Base-by-base conservation (phyloP, 1,140 invertebrate genomes). In the Bombus haemorrhoidalis region DNA sequence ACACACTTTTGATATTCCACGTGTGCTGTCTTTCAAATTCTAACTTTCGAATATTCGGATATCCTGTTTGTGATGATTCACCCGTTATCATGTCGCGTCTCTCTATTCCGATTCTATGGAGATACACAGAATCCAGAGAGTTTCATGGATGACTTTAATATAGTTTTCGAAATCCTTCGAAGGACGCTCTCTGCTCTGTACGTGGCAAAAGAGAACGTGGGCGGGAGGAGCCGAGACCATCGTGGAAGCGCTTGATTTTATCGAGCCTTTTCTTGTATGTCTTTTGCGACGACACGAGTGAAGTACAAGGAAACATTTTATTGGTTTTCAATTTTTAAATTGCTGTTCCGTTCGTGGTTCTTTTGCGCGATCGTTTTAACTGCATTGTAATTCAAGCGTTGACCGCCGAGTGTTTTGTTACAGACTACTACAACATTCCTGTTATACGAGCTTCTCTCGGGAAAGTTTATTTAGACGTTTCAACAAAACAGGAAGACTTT, bases 101-200 rank as follows among this genome's bases (percentile, higher is more conserved):
- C 57, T 43, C 12, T n/a, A 34, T 41, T 43, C 1, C 22, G 34
- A 79, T 79, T 66, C 39, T 13, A 41, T 32, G 22, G 22, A 34
- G 12, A 22, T 66, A n/a, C 59, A 10, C n/a, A 13, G 76, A 78
- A 41, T 41, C 57, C 28, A 39, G 34, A 12, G 68, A 72, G 53
- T 72, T 72, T 41, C 37, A 39, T 81, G 68, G 68, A 41, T 10
- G 43, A 2, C 37, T 69, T 41, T 72, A 81, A 72, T 59, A 39
- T 37, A 59, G 34, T 81, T 81, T 81, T 81, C 66, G 43, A 81
- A 81, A 72, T 72, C 34, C 37, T 59, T 81, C 28, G 13, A n/a
- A 13, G 28, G 43, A 71, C 28, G 15, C 32, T 39, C 34, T n/a
- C 9, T 13, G 34, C 28, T 25, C 10, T 32, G 5, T 81, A 57